Evolutionary conservation across 2,797 vertebrate species (phyloP).

Genomic region (Babyrousa celebensis): DNA sequence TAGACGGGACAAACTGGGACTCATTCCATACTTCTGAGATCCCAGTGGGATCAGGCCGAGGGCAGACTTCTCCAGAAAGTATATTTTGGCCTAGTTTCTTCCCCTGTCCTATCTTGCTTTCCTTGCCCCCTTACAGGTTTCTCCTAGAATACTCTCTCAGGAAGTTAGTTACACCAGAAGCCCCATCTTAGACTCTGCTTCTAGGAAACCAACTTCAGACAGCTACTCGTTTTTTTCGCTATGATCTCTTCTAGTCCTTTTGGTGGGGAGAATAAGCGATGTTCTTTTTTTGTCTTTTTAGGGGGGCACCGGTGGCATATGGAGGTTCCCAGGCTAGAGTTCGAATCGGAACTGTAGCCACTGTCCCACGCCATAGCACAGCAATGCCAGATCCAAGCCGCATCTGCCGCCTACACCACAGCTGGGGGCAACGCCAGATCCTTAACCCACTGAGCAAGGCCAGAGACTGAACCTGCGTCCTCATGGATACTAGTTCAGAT

Average conservation of each 20-base stretch:
- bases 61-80: constrained; percentile 51
- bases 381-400: no score
- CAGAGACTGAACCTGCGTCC: no score
- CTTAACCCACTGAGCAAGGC: no score
- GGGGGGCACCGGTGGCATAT: no score
- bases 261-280: constrained; percentile 12
- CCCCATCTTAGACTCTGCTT: constrained; percentile 1
- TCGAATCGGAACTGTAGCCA: no score
- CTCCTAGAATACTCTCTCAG: constrained; percentile 34
- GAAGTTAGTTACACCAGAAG: constrained; percentile 41
- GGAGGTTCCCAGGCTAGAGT: no score
- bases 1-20: background rate
- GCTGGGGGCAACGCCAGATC: no score
- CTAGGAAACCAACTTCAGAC: constrained; percentile 42
- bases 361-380: no score
- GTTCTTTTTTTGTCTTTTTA: no score
- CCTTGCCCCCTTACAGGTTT: background rate
- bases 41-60: background rate
- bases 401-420: no score
- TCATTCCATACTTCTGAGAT: background rate
- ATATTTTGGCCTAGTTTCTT: constrained; percentile 47
- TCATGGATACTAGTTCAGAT: no score
- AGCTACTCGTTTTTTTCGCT: constrained; percentile 56
- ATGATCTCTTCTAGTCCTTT: constrained; percentile 45
- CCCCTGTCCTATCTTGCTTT: background rate